Evolutionary conservation across 2,888 invertebrate species (phyloP), one percentile per base, ranked within the genome.

Genomic region (Oligia fasciuncula): DNA sequence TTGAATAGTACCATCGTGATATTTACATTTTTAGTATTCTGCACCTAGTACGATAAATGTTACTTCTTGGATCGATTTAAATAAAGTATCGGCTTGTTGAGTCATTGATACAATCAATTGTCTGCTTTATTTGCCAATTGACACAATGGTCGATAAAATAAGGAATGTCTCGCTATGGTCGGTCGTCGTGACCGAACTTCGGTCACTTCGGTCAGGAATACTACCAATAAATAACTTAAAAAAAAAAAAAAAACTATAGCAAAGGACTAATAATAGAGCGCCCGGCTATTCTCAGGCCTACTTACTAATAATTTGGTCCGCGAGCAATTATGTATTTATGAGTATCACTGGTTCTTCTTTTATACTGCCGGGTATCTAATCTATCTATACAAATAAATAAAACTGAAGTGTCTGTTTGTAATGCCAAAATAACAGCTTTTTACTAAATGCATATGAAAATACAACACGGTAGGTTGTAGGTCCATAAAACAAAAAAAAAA

Each of bases 101-200:
- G 43, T 63, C n/a, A 72, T 51, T 49, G 35, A 51, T 29, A 43
- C 13, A 46, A 8, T 65, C 60, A 85, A 81, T 81, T 66, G 46
- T 60, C n/a, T 60, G 49, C n/a, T 66, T 51, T 62, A n/a, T 65
- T 77, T 29, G 5, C 35, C 54, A 80, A 77, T 71, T 85, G 54
- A 79, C 14, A 73, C 46, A 73, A 62, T 70, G 66, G 43, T 13
- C 49, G 5, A 80, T 77, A 40, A 49, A 29, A 63, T 57, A 60
- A 14, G 40, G 54, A 40, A 77, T 17, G 17, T 9, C 5, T 23
- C 35, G 70, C 9, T 9, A 17, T 40, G 35, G 14, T 70, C 13
- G 19, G 51, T 17, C 3, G 14, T 17, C 23, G 35, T 17, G 35
- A 29, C 29, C 13, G 19, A 29, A 29, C 19, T 29, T 29, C 29